A percentile compares a stretch with the other conserved stretches of the same genome.
Conservation (phyloP, 2,797 vertebrate genomes). For the Neosilurus mollespiculum region DNA sequence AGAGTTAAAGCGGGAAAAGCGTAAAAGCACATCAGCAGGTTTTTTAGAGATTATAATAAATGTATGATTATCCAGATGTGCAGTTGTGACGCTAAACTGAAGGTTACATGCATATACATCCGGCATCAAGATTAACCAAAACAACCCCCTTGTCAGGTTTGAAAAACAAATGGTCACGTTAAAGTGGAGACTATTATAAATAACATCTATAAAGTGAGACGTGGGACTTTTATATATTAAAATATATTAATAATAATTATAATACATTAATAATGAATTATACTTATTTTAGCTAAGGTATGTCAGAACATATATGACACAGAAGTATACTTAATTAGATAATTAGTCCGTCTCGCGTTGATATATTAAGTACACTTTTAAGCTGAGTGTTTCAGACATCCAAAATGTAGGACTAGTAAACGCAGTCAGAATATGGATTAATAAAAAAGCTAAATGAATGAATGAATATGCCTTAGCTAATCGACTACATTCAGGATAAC, state of each 20-base stretch:
- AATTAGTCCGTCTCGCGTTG: neutral
- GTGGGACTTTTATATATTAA: neutral
- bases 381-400: neutral
- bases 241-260: too few relatives aligned
- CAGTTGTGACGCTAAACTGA: neutral
- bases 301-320: too few relatives aligned
- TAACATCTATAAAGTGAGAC: neutral
- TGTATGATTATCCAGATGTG: neutral
- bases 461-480: conserved; percentile 3
- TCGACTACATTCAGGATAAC: neutral
- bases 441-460: neutral
- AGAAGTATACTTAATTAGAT: neutral
- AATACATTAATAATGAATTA: too few relatives aligned
- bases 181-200: neutral
- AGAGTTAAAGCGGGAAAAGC: neutral
- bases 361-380: neutral
- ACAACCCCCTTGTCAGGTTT: neutral
- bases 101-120: too few relatives aligned
- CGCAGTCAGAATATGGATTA: neutral
- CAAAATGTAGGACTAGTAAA: neutral
- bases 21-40: neutral
- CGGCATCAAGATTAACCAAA: too few relatives aligned
- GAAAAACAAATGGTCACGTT: neutral
- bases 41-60: neutral
- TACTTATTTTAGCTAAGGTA: too few relatives aligned